Evolutionary conservation across 2,888 invertebrate genomes (phyloP), one percentile per base, ranked within the genome.

Genomic region (Geophilus truncorum): DNA sequence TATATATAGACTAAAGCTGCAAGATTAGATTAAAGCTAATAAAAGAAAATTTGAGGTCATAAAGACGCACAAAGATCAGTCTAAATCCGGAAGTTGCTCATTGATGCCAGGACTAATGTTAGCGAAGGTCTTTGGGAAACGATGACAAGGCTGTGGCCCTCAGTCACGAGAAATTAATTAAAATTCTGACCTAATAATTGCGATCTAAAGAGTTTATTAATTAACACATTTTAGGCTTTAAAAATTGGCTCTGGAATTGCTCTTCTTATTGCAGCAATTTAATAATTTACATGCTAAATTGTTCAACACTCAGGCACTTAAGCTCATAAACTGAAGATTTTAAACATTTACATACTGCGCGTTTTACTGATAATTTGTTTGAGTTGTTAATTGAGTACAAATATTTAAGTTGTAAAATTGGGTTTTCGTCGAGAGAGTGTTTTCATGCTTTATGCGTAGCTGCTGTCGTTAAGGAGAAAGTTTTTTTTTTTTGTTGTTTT

Each of bases 121-220:
- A 45, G 45, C 18, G 45, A 9, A 62, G 70, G 28, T 28, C 70
- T 70, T 28, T 70, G 28, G 25, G 70, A 70, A 70, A 70, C 15
- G 28, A 28, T 70, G 70, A 70, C 70, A 70, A 70, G 70, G 70
- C 70, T 23, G 28, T 28, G 70, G 5, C 70, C 70, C 5, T 23
- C 70, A 25, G 28, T 28, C 70, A n/a, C 12, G 70, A 70, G 70
- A 70, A 70, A 70, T 70, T 70, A 70, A 70, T 70, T 70, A 70
- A 70, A 70, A 70, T 70, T 15, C 25, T 25, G 12, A 28, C 25
- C 70, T 28, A 12, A 70, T 70, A 70, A 70, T 15, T 23, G n/a
- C 70, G 70, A 70, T 12, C 18, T 70, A n/a, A 70, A 70, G n/a
- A 70, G 9, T 62, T 28, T 15, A 70, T 25, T 25, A 15, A 70